These are phyloP conservation scores for Eilema griseolum DNA, from an alignment of 2,888 invertebrate species.

Conservation along the genomic window DNA sequence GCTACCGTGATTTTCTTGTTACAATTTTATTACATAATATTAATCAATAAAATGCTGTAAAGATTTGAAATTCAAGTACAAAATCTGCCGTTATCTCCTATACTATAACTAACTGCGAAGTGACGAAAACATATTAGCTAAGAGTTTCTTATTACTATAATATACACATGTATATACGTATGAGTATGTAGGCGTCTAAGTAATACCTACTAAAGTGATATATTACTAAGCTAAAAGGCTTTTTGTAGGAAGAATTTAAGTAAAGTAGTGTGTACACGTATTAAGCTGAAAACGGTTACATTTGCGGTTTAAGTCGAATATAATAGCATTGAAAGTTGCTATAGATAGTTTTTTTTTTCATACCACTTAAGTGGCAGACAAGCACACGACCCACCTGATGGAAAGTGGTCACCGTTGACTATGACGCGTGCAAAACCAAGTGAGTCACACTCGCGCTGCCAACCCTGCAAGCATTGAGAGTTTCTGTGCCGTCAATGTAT, in stretches of 20 bases:
- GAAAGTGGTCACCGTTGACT: too few species aligned
- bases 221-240: constrained; percentile 19
- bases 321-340: background rate
- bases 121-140: background rate
- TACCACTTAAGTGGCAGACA: too few species aligned
- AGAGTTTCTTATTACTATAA: constrained; percentile 6
- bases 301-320: background rate
- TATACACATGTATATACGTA: background rate
- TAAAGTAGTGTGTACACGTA: background rate
- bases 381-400: too few species aligned
- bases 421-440: too few species aligned
- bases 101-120: background rate
- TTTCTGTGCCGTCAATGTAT: too few species aligned
- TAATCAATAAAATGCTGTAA: background rate
- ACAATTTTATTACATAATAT: background rate
- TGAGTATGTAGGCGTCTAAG: background rate
- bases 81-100: background rate
- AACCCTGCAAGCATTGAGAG: too few species aligned
- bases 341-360: too few species aligned
- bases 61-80: background rate
- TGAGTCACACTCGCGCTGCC: too few species aligned
- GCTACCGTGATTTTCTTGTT: too few species aligned
- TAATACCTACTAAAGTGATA: constrained; percentile 14
- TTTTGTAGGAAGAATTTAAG: constrained; percentile 12
- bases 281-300: background rate